Base-by-base conservation (phyloP, 2,888 invertebrate genomes). In the Drosophila acutilabella region DNA sequence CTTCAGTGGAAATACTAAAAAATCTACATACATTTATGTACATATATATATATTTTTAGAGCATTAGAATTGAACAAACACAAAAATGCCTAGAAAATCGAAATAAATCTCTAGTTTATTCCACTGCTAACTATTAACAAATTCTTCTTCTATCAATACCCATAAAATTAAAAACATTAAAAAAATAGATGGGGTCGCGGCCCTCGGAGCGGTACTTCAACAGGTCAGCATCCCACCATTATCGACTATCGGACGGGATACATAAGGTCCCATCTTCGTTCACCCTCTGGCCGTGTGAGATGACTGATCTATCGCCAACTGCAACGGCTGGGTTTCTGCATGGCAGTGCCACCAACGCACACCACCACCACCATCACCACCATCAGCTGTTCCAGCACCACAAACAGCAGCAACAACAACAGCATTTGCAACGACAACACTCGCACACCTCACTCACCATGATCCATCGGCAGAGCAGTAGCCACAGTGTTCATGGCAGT, bases 231-330 rank as follows among this genome's bases (percentile, higher is more conserved):
- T 91, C 92, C 92, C 90, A 92, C 90, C 88, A 91, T 90, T 90
- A 92, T 92, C 84, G 92, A 93, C 71, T 92, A 92, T 92, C 92
- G 92, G 91, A 93, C 92, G 91, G 92, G 92, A 72, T 97, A 97
- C 93, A 97, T 98, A 92, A 95, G 97, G 88, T 98, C 97, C 80
- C 97, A 98, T 93, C 94, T 98, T 89, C 95, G 98, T 85, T 98
- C 98, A 89, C 97, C 97, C 53, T 97, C 97, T 78, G 98, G 98
- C 91, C 95, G 97, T 93, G 98, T 98, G 93, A 95, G 98, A 95
- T 98, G 96, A 97, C 96, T 95, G 93, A 92, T 89, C 85, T 91
- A 85, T 91, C 92, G 87, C 91, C 92, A 80, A 91, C 92, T 67
- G 90, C 92, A 77, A 90, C 92, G 76, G 88, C 91, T 69, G 91